Evolutionary conservation across 2,888 invertebrate genomes (phyloP).

Genomic region (Petrolisthes manimaculis): DNA sequence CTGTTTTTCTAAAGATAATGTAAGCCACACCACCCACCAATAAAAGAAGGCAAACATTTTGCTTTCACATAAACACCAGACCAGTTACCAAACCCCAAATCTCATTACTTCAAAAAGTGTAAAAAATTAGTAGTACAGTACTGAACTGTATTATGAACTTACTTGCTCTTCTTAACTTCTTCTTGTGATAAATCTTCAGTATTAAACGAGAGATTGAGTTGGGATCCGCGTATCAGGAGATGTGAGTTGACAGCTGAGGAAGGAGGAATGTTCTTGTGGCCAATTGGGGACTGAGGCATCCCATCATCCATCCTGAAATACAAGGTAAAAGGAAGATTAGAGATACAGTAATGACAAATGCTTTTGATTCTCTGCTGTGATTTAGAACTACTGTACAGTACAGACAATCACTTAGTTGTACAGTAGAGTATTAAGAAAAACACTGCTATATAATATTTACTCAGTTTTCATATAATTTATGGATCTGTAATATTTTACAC

Average conservation of each 20-base stretch:
- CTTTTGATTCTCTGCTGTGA: background rate
- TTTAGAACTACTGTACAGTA: background rate
- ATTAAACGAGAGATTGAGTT: conserved; percentile 62
- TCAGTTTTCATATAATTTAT: too few relatives aligned
- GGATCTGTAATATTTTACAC: too few relatives aligned
- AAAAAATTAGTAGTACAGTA: too few relatives aligned
- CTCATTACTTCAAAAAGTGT: too few relatives aligned
- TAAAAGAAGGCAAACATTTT: too few relatives aligned
- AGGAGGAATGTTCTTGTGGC: conserved; percentile 61
- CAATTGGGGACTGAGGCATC: conserved; percentile 39
- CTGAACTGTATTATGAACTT: conserved; percentile 19
- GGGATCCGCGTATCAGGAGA: conserved; percentile 62
- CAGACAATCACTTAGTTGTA: too few relatives aligned
- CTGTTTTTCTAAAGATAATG: too few relatives aligned
- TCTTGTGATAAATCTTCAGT: conserved; percentile 61
- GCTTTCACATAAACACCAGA: too few relatives aligned
- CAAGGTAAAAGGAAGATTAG: background rate
- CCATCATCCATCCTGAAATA: conserved; percentile 66
- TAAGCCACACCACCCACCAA: too few relatives aligned
- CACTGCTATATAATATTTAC: too few relatives aligned
- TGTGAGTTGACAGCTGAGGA: conserved; percentile 62
- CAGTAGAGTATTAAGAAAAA: too few relatives aligned
- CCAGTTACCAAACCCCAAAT: too few relatives aligned
- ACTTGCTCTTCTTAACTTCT: conserved; percentile 64
- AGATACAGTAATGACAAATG: background rate